Evolutionary conservation across 2,113 vertebrate species (phyloP), one percentile per base, ranked within the genome.

Genomic region (Neolamprologus cancellatus): DNA sequence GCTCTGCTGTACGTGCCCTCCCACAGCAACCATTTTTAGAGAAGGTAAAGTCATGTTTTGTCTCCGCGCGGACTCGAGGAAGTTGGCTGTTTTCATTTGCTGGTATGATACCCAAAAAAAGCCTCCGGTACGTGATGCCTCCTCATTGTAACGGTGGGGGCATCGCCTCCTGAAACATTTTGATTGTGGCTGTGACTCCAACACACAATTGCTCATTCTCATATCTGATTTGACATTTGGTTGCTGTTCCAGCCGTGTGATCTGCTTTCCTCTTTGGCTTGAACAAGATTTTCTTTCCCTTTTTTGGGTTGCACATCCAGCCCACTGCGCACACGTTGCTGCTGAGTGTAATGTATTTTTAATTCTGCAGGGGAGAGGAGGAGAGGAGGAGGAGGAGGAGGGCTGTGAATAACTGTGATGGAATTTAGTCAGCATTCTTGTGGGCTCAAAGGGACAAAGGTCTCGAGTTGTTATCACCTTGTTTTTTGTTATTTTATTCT

Each of bases 401-500:
- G 30, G 57, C 69, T 82, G 59, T 91, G 86, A 92, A 91, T 89
- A 81, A 92, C 82, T n/a, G 18, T 28, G 66, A 57, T 82, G 93
- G 91, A 94, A 95, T 95, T 90, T 92, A 94, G 94, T 94, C 93
- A 88, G 84, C 44, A 4, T 10, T n/a, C 36, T 23, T 74, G 74
- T 82, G 81, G 39, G 36, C 85, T 84, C 34, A 6, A 57, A 88
- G n/a, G 78, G 83, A 81, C 86, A 94, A 89, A 92, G 89, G 87
- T 90, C 79, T 13, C 2, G 8, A 39, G 48, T 25, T 55, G 81
- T 94, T 92, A 93, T 94, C 82, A 84, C 87, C 48, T 28, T 89
- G 91, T 91, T 93, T 88, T 94, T 94, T 94, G 90, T 93, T 95
- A 87, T 94, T 93, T 91, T 89, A 87, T 90, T 86, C 88, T 80